These are phyloP conservation scores for Trididemnum miniatum DNA, from an alignment of 23 tunicate species.

Conservation along the genomic window DNA sequence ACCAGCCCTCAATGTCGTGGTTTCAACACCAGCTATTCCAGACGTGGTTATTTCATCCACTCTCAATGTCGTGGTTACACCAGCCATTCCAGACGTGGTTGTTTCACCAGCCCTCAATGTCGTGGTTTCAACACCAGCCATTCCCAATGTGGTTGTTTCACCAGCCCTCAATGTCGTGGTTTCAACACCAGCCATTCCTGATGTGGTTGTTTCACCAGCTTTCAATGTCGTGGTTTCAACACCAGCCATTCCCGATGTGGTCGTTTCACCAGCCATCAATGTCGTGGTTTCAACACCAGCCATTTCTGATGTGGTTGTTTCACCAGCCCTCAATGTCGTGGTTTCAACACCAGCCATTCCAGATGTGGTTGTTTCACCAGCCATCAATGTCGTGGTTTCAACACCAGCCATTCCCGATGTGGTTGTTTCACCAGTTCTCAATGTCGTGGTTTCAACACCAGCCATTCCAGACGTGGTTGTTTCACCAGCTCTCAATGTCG, in stretches of 20 bases:
- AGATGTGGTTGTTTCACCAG: conserved; percentile 49
- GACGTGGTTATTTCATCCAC: conserved; percentile 24
- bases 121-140: conserved; percentile 17
- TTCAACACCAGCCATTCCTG: conserved; percentile 17
- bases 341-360: conserved; percentile 12
- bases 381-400: conserved; percentile 10
- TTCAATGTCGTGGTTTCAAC: conserved; percentile 24
- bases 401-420: conserved; percentile 24
- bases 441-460: conserved; percentile 43
- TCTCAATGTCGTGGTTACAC: conserved; percentile 28
- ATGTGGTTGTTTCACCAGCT: conserved; percentile 37
- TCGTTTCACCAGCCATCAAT: conserved; percentile 24
- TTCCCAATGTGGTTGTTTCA: conserved; percentile 37
- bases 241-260: conserved; percentile 24
- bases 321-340: conserved; percentile 16
- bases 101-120: conserved; percentile 27
- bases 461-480: conserved; percentile 26
- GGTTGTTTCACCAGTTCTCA: conserved; percentile 16
- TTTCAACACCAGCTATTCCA: conserved; percentile 8
- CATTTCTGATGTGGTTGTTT: conserved; percentile 16
- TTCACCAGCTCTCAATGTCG: conserved; percentile 22
- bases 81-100: conserved; percentile 30
- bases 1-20: conserved; percentile 22
- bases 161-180: conserved; percentile 40
- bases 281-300: conserved; percentile 40